Evolutionary conservation across 2,888 invertebrate species (phyloP).

Genomic region (Spialia ferax): DNA sequence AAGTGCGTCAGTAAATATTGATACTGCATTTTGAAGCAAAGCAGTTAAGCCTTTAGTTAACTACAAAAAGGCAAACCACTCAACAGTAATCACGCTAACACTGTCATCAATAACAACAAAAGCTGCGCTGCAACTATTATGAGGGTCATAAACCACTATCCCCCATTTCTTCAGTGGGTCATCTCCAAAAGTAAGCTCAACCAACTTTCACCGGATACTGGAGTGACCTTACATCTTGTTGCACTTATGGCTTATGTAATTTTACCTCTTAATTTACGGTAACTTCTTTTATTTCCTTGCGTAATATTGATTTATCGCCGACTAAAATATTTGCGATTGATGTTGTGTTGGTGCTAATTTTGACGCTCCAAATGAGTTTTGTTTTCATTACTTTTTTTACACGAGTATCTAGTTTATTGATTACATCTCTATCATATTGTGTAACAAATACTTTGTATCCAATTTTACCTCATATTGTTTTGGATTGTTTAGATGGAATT

Average conservation of each 20-base stretch:
- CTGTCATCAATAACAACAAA: conserved; percentile 4
- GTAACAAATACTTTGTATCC: background rate
- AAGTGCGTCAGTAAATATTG: too few relatives aligned
- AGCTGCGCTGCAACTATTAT: background rate
- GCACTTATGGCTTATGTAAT: conserved; percentile 21
- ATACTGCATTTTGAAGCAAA: too few relatives aligned
- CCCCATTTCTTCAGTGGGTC: conserved; percentile 34
- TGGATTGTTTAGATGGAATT: too few relatives aligned
- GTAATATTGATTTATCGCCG: conserved; percentile 5
- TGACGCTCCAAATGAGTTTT: background rate
- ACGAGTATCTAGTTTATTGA: background rate
- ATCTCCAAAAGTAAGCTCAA: conserved; percentile 31
- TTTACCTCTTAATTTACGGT: conserved; percentile 6
- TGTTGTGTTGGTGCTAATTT: background rate
- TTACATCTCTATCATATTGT: background rate
- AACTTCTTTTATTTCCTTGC: conserved; percentile 11
- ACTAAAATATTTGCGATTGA: background rate
- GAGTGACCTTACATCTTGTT: conserved; percentile 22
- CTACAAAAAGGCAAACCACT: background rate
- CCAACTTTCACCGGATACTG: conserved; percentile 35
- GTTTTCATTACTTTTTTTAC: background rate
- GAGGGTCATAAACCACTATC: conserved; percentile 19
- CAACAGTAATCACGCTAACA: background rate
- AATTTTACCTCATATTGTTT: too few relatives aligned
- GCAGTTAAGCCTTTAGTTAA: too few relatives aligned